Evolutionary conservation across 2,888 invertebrate genomes (phyloP).

Genomic region (Gryllus longicercus): DNA sequence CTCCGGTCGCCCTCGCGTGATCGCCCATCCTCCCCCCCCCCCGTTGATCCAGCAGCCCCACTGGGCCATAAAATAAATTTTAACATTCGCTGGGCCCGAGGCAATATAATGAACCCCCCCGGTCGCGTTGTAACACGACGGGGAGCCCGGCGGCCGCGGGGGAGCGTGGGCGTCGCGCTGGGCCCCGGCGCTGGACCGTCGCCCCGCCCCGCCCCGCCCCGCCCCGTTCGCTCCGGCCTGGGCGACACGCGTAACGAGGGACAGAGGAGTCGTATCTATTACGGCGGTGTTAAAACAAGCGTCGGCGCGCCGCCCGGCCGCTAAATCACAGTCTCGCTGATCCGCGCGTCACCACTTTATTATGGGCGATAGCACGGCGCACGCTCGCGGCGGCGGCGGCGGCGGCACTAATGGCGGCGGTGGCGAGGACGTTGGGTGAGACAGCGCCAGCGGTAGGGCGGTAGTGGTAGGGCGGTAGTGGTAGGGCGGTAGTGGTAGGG

Average conservation of each 20-base stretch:
- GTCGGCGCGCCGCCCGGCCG: not conserved
- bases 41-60: not conserved
- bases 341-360: not conserved
- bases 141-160: not conserved
- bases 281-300: constrained; percentile 17
- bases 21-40: not conserved
- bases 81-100: not conserved
- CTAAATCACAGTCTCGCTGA: not conserved
- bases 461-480: too few relatives aligned
- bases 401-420: too few relatives aligned
- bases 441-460: too few relatives aligned
- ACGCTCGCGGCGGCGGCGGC: too few relatives aligned
- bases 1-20: not conserved
- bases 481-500: too few relatives aligned
- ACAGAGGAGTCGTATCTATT: constrained; percentile 1
- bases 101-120: not conserved
- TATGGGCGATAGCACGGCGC: not conserved
- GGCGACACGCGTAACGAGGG: constrained; percentile 8
- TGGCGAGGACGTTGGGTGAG: too few relatives aligned
- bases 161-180: not conserved
- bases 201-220: not conserved
- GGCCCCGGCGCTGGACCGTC: not conserved
- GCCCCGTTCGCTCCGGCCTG: not conserved
- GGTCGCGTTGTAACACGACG: not conserved
- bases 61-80: constrained; percentile 2